These are phyloP conservation scores for Cotesia glomerata DNA, from an alignment of 1,140 invertebrate genomes.

Conservation along the genomic window DNA sequence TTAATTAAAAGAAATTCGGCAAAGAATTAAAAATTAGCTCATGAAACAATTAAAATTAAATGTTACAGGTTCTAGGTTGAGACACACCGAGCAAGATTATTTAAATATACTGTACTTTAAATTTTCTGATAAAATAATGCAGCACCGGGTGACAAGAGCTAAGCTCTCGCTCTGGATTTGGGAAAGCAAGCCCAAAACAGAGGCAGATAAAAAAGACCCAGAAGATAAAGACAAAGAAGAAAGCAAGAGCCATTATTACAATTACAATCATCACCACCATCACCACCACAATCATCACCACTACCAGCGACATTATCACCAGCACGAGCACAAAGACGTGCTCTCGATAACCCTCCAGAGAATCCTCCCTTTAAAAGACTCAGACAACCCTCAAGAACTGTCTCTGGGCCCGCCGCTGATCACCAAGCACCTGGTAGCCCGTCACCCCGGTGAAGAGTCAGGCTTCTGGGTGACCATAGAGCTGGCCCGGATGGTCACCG, in stretches of 20 bases:
- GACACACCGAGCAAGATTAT: constrained; percentile 56
- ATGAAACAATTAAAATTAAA: not conserved
- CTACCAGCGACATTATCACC: constrained; percentile 10
- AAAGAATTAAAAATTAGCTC: too few relatives aligned
- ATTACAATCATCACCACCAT: not conserved
- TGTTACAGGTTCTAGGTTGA: constrained; percentile 60
- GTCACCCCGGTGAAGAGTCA: constrained; percentile 59
- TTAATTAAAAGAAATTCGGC: too few relatives aligned
- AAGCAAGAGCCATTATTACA: not conserved
- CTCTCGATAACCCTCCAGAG: constrained; percentile 58
- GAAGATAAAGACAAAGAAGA: constrained; percentile 16
- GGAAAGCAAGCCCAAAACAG: constrained; percentile 40
- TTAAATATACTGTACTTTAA: constrained; percentile 66
- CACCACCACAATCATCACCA: not conserved
- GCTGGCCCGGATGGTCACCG: constrained; percentile 75
- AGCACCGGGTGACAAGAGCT: constrained; percentile 63
- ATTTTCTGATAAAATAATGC: constrained; percentile 66
- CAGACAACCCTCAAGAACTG: constrained; percentile 44
- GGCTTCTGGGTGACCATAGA: constrained; percentile 79
- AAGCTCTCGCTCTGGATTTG: constrained; percentile 65
- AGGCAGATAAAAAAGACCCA: constrained; percentile 26
- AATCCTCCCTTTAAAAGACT: constrained; percentile 45
- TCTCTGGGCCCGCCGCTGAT: constrained; percentile 51
- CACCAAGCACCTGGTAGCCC: constrained; percentile 42
- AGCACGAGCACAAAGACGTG: not conserved